A percentile compares a stretch with the other conserved stretches of the same genome.
Evolutionary conservation across 2,113 vertebrate genomes (phyloP).

Genomic region (Phocoena phocoena): DNA sequence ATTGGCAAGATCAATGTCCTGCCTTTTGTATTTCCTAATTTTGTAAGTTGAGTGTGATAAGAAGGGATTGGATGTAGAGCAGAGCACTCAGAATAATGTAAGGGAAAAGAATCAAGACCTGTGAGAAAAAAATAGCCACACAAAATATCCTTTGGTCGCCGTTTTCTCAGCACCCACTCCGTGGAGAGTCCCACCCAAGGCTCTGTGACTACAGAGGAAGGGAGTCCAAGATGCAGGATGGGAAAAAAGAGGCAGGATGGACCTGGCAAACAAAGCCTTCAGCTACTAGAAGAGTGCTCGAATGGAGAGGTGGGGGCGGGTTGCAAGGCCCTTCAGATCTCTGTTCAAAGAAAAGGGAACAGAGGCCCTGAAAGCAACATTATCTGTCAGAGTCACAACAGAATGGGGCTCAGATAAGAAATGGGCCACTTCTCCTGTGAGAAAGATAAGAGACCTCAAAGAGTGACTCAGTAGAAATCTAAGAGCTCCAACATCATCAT

Average conservation of each 20-base stretch:
- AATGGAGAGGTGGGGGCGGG: neutral
- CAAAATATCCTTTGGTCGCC: neutral
- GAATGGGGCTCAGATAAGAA: neutral
- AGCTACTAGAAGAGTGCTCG: neutral
- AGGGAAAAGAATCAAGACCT: neutral
- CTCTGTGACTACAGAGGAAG: neutral
- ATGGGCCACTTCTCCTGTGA: neutral
- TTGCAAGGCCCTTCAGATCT: neutral
- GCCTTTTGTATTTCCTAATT: neutral
- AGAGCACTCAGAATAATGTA: neutral
- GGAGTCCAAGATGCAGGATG: neutral
- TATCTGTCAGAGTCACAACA: neutral
- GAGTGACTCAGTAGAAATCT: neutral
- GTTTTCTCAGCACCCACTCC: neutral
- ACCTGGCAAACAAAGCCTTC: neutral
- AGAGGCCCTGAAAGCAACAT: neutral
- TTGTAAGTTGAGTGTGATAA: neutral
- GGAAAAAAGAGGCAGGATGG: neutral
- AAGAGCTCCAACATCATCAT: neutral
- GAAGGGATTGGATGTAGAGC: neutral
- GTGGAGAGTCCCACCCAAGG: neutral
- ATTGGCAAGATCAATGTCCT: neutral
- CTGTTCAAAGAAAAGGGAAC: slow-evolving; percentile 29
- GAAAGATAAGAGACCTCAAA: neutral
- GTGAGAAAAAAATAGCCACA: neutral